A percentile compares a stretch with the other conserved stretches of the same genome.
These are phyloP conservation scores for Eremophila alpestris DNA, from an alignment of 2,797 vertebrate species.

Conservation along the genomic window DNA sequence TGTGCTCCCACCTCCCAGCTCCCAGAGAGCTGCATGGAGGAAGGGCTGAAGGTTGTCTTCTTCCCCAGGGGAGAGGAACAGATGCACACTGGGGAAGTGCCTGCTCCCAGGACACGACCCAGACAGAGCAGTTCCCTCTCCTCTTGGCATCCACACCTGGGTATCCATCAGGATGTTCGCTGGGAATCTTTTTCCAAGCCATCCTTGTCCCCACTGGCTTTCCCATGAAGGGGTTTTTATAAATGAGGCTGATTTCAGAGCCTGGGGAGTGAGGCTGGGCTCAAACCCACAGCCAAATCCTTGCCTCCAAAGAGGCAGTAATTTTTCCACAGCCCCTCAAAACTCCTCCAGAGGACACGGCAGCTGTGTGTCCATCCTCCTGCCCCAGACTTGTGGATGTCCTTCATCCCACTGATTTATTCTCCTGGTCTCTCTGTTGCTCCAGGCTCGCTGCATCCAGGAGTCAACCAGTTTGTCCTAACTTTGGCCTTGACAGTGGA, in stretches of 20 bases:
- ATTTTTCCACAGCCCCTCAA: background rate
- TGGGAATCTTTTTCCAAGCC: background rate
- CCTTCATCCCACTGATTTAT: background rate
- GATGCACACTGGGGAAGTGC: fast-evolving
- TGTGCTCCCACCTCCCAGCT: background rate
- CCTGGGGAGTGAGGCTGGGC: background rate
- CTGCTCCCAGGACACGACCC: background rate
- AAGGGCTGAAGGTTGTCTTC: background rate
- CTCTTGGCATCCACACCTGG: fast-evolving
- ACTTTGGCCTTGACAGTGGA: background rate
- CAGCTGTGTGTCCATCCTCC: background rate
- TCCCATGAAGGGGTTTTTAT: background rate
- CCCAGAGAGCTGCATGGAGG: background rate
- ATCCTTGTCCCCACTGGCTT: background rate
- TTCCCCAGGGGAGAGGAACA: background rate
- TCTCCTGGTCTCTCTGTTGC: background rate
- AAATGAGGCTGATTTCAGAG: background rate
- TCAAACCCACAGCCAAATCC: background rate
- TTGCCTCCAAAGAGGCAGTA: background rate
- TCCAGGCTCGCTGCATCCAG: fast-evolving
- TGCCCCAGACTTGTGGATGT: background rate
- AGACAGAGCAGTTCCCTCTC: background rate
- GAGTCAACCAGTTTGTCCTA: background rate
- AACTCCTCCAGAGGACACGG: background rate
- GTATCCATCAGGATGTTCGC: background rate